Conservation (phyloP, 1,140 invertebrate genomes). For the Magallana angulata region DNA sequence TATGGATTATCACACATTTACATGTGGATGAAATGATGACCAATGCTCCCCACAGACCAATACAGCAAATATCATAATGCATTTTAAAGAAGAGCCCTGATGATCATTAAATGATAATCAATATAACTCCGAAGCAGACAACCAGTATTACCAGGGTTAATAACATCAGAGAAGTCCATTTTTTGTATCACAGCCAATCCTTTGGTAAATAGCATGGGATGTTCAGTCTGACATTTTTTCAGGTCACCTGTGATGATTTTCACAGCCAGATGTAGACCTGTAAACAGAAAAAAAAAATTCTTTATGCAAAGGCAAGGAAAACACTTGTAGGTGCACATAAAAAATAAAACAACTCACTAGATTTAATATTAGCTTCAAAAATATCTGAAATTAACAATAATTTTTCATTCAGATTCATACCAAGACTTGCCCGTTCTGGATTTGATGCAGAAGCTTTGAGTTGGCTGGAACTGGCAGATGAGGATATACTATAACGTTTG, state of each 20-base stretch:
- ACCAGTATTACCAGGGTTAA: conserved; percentile 91
- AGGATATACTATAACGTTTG: not conserved
- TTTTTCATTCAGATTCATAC: not conserved
- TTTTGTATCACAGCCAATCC: conserved; percentile 92
- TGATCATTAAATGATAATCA: too few species aligned
- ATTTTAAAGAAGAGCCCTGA: too few species aligned
- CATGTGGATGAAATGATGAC: too few species aligned
- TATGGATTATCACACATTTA: too few species aligned
- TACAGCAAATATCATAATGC: too few species aligned
- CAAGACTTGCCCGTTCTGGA: not conserved
- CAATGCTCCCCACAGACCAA: too few species aligned
- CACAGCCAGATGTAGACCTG: conserved; percentile 82
- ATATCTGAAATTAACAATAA: not conserved
- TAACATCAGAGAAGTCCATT: conserved; percentile 95
- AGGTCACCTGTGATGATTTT: conserved; percentile 88
- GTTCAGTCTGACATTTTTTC: conserved; percentile 86
- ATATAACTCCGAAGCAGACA: too few species aligned
- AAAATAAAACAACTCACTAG: too few species aligned
- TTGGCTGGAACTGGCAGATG: not conserved
- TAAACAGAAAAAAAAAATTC: conserved; percentile 42
- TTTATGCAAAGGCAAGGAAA: not conserved
- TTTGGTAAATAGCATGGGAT: conserved; percentile 87
- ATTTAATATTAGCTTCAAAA: too few species aligned
- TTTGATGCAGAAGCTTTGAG: not conserved
- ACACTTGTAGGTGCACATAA: too few species aligned